These are phyloP conservation scores for Tragelaphus eurycerus DNA, from an alignment of 2,797 vertebrate species.

Conservation along the genomic window DNA sequence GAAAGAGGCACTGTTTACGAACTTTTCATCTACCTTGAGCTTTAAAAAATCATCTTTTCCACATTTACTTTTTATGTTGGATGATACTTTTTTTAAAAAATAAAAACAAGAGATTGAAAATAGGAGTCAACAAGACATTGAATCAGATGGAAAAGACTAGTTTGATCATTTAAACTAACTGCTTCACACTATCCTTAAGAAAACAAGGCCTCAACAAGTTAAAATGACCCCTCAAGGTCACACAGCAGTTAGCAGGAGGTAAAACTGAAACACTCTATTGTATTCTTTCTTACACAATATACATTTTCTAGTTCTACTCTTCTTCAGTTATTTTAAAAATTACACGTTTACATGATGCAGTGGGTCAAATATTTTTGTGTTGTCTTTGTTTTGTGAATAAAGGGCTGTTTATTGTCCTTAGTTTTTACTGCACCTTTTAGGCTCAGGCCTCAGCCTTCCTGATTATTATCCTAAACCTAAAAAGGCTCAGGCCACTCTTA, in stretches of 20 bases:
- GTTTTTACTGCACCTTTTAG: not conserved
- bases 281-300: not conserved
- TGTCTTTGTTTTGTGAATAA: slow-evolving; percentile 29
- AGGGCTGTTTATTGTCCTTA: not conserved
- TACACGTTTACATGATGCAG: not conserved
- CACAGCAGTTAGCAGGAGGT: not conserved
- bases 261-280: not conserved
- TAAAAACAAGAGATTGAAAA: slow-evolving; percentile 22
- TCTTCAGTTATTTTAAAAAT: slow-evolving; percentile 1
- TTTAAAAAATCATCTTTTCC: not conserved
- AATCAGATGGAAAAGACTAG: not conserved
- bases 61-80: not conserved
- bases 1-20: not conserved
- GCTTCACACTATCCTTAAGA: not conserved
- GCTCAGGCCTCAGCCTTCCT: not conserved
- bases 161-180: not conserved
- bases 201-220: not conserved
- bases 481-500: not conserved
- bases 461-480: not conserved
- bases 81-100: not conserved
- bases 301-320: not conserved
- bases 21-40: not conserved
- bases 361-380: not conserved
- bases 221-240: not conserved
- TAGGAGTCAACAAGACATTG: not conserved